These are phyloP conservation scores for Ormia ochracea DNA, from an alignment of 2,888 invertebrate species.

Conservation along the genomic window DNA sequence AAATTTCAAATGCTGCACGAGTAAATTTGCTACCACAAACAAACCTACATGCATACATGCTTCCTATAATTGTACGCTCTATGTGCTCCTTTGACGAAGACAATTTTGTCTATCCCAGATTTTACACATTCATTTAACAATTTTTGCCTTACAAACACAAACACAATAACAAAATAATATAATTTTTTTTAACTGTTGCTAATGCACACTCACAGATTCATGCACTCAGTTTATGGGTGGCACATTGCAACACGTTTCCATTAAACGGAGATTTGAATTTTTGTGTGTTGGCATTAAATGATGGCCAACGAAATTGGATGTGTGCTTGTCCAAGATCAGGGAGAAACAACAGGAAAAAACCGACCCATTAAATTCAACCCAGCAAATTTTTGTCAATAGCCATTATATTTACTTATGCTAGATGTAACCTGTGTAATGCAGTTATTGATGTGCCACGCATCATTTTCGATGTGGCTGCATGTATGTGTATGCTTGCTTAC, in stretches of 20 bases:
- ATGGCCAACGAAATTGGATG: conserved; percentile 56
- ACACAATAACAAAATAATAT: conserved; percentile 44
- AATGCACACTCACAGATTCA: background rate
- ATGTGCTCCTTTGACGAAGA: background rate
- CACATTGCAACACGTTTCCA: conserved; percentile 56
- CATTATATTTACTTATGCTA: conserved; percentile 36
- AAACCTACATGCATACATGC: background rate
- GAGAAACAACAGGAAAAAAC: background rate
- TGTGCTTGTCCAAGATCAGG: conserved; percentile 32
- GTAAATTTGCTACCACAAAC: conserved; percentile 20
- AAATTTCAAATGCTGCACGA: conserved; percentile 52
- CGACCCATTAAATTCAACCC: conserved; percentile 15
- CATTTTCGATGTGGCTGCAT: background rate
- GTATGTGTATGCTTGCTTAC: too few relatives aligned
- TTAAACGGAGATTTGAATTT: conserved; percentile 61
- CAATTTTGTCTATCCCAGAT: background rate
- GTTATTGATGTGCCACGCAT: conserved; percentile 51
- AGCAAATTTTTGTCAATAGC: conserved; percentile 36
- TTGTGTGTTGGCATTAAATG: conserved; percentile 55
- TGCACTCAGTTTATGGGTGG: conserved; percentile 19
- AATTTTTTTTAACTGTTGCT: background rate
- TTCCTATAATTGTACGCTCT: background rate
- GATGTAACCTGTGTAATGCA: conserved; percentile 33
- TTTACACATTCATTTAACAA: conserved; percentile 11
- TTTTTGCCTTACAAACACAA: conserved; percentile 13